phyloP scores from a whole-genome alignment of 2,113 vertebrate genomes.

The Paralichthys olivaceus region DNA sequence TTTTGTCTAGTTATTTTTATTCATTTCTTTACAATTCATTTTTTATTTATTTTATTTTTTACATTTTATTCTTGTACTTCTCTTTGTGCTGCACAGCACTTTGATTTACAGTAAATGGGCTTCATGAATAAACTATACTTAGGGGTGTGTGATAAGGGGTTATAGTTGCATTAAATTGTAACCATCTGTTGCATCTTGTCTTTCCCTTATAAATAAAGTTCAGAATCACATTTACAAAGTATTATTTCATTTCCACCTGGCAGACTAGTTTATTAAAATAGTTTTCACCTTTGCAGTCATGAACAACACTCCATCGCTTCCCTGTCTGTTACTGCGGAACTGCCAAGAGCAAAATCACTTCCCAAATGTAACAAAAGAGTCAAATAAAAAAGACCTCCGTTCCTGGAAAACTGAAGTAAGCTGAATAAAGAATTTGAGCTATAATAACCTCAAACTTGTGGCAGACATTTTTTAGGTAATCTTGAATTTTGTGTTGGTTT shows the following conservation, averaged over 20 bases:
- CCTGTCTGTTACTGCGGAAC: neutral
- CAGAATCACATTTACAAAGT: neutral
- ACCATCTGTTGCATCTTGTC: too few species aligned
- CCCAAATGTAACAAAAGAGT: neutral
- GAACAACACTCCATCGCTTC: neutral
- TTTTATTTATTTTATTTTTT: too few species aligned
- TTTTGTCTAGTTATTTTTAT: too few species aligned
- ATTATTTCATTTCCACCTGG: slow-evolving; percentile 7
- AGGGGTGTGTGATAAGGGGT: too few species aligned
- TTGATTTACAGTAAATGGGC: too few species aligned
- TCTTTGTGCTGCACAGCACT: too few species aligned
- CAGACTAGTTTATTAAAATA: slow-evolving; percentile 2
- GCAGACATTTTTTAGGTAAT: neutral
- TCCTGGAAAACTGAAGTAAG: neutral
- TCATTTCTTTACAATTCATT: too few species aligned
- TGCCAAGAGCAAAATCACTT: slow-evolving; percentile 1
- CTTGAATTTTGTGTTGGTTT: neutral
- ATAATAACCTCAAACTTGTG: neutral
- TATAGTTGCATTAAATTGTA: too few species aligned
- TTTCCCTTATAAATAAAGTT: too few species aligned
- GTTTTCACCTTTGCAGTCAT: neutral
- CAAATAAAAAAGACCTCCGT: neutral
- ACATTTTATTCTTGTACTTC: too few species aligned
- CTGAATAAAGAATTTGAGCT: slow-evolving; percentile 2
- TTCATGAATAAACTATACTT: too few species aligned